These are phyloP conservation scores for Zaprionus davidi DNA, from an alignment of 1,140 invertebrate genomes.

Conservation along the genomic window DNA sequence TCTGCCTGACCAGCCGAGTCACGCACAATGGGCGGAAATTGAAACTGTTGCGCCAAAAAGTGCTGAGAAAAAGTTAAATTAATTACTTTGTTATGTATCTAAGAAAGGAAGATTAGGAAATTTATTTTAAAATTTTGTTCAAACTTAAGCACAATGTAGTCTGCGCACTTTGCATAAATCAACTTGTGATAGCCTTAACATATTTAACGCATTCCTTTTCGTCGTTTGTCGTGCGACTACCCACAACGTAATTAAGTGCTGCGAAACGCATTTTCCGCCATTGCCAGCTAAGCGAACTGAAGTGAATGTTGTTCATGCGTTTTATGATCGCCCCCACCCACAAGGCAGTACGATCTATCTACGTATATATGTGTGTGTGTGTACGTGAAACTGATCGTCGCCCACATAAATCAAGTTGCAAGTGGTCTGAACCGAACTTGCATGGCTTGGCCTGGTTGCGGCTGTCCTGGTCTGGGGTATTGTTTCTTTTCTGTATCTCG, in stretches of 20 bases:
- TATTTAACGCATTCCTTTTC: background rate
- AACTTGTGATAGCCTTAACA: background rate
- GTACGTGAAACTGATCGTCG: constrained; percentile 38
- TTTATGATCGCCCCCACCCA: constrained; percentile 50
- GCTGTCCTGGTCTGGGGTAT: constrained; percentile 38
- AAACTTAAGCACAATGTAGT: no score
- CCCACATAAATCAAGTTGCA: constrained; percentile 78
- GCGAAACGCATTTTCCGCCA: constrained; percentile 67
- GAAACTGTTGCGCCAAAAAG: background rate
- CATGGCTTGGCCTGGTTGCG: constrained; percentile 20
- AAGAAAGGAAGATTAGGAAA: no score
- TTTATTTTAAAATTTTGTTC: no score
- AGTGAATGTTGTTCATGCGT: constrained; percentile 74
- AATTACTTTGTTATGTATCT: background rate
- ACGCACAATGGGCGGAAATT: constrained; percentile 34
- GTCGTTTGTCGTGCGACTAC: constrained; percentile 33
- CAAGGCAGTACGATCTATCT: constrained; percentile 13
- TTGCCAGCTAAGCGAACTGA: constrained; percentile 46
- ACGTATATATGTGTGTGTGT: constrained; percentile 12
- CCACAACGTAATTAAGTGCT: constrained; percentile 30
- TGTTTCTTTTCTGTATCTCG: constrained; percentile 41
- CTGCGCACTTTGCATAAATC: background rate
- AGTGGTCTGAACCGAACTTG: constrained; percentile 37
- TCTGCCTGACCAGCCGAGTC: constrained; percentile 11
- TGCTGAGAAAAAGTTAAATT: background rate